Evolutionary conservation across 2,888 invertebrate genomes (phyloP), one percentile per base, ranked within the genome.

Genomic region (Rhimphoctona megacephalus): DNA sequence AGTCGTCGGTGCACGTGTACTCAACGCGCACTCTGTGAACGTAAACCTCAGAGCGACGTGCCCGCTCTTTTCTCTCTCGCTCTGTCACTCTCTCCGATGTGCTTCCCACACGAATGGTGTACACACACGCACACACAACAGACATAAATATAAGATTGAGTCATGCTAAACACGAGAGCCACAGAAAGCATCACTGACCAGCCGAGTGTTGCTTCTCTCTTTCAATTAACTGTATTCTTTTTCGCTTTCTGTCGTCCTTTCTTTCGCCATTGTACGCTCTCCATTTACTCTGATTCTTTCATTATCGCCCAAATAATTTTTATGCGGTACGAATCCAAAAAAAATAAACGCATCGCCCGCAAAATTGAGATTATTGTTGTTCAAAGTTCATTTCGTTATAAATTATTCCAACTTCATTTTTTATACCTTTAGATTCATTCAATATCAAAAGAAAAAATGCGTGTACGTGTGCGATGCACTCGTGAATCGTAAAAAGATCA

Each of bases 1-100:
- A 77, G 19, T 46, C 49, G 30, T 54, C 61, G 61, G 78, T 81
- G 72, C 81, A 33, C 77, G 77, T 73, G 85, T 54, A 85, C 82
- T 76, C 78, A 54, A 69, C 70, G 74, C 74, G 46, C 46, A 7
- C 67, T 25, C 46, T n/a, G 81, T 25, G 70, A 64, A 82, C 78
- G 74, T 79, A 70, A 74, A 66, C 39, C 52, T 22, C 52, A 30
- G 39, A 61, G 39, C 33, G 64, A 64, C 64, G 52, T 64, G 73
- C 39, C 25, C 46, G 46, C 61, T 39, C n/a, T 54, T 9, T 72
- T 49, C 8, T 43, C 69, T 78, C 64, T 54, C 78, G 33, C 61
- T 25, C 61, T 11, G 39, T 7, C 49, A 6, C 64, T 36, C 52
- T 46, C 57, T 30, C n/a, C 46, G 33, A 36, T 66, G 52, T 66